Evolutionary conservation across 2,113 vertebrate genomes (phyloP).

Genomic region (Meleagris gallopavo): DNA sequence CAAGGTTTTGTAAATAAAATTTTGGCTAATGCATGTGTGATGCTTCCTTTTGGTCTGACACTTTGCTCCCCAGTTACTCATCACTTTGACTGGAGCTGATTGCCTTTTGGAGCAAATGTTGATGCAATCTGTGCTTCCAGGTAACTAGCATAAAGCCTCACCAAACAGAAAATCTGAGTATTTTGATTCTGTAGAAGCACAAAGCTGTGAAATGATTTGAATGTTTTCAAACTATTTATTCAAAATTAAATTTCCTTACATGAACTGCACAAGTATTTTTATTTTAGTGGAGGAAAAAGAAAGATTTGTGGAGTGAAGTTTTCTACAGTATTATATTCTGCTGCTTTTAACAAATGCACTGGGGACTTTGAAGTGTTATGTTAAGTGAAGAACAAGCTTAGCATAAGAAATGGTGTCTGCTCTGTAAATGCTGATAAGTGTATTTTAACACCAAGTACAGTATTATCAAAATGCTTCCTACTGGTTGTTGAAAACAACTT

Average conservation of each 20-base stretch:
- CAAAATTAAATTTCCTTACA: neutral
- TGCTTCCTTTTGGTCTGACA: neutral
- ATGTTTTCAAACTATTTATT: neutral
- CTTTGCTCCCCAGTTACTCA: neutral
- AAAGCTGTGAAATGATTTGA: neutral
- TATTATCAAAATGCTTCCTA: neutral
- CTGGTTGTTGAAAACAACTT: constrained; percentile 36
- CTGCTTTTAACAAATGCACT: neutral
- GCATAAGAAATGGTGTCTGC: neutral
- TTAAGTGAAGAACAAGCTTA: neutral
- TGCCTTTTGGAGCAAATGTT: neutral
- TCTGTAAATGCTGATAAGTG: neutral
- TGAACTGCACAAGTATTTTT: neutral
- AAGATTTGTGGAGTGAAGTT: neutral
- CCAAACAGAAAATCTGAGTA: accelerated
- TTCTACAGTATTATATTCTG: neutral
- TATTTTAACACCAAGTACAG: neutral
- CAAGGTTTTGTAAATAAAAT: neutral
- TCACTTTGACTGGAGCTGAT: neutral
- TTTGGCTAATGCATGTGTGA: neutral
- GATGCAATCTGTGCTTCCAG: neutral
- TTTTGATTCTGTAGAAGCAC: neutral
- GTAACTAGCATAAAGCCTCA: neutral
- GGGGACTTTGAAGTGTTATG: neutral
- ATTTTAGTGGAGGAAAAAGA: neutral